These are phyloP conservation scores for Dolomedes plantarius DNA, from an alignment of 2,888 invertebrate species.

Conservation along the genomic window DNA sequence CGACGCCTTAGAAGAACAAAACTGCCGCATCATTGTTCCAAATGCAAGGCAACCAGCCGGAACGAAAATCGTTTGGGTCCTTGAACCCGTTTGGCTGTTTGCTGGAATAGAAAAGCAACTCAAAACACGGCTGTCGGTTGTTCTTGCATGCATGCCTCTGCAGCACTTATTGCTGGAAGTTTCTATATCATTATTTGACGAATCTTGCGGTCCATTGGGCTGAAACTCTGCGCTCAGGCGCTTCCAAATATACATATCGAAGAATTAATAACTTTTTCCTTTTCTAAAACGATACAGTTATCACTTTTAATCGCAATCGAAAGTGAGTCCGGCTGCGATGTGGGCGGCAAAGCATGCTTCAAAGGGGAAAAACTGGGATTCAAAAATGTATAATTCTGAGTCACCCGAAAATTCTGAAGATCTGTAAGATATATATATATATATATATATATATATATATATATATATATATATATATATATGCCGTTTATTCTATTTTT, in stretches of 20 bases:
- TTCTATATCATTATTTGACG: slow-evolving; percentile 3
- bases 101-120: slow-evolving; percentile 11
- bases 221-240: not conserved
- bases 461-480: too few relatives aligned
- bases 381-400: too few relatives aligned
- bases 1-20: slow-evolving; percentile 15
- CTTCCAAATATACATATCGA: not conserved
- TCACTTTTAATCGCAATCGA: slow-evolving; percentile 5
- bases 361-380: too few relatives aligned
- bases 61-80: slow-evolving; percentile 60
- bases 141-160: not conserved
- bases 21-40: slow-evolving; percentile 52
- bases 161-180: slow-evolving; percentile 12
- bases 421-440: too few relatives aligned
- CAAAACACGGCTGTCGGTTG: slow-evolving; percentile 34
- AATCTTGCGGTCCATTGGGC: slow-evolving; percentile 22
- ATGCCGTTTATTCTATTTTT: too few relatives aligned
- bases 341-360: not conserved
- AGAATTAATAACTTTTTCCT: not conserved
- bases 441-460: too few relatives aligned
- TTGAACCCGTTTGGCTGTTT: slow-evolving; percentile 68
- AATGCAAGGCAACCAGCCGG: slow-evolving; percentile 39
- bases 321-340: not conserved
- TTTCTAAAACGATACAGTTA: not conserved
- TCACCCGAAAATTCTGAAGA: too few relatives aligned